These are phyloP conservation scores for Myotis brandtii DNA, from an alignment of 2,113 vertebrate species.

Conservation along the genomic window DNA sequence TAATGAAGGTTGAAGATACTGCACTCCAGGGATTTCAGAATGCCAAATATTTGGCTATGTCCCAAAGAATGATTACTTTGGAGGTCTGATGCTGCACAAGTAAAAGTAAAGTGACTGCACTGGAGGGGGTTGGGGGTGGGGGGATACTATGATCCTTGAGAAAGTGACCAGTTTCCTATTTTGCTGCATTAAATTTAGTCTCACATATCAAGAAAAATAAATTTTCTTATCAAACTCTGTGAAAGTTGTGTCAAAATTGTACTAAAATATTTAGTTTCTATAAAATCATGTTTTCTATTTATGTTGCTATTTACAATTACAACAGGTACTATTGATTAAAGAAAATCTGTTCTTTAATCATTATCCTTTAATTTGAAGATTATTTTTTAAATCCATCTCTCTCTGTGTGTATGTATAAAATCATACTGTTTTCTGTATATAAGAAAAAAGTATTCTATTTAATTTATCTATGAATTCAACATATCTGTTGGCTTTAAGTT, in stretches of 20 bases:
- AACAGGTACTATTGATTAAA: neutral
- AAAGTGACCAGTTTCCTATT: constrained; percentile 15
- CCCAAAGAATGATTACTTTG: constrained; percentile 13
- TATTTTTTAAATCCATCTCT: neutral
- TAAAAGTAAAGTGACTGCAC: constrained; percentile 50
- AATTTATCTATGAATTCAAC: constrained; percentile 10
- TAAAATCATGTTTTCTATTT: neutral
- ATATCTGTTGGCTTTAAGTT: constrained; percentile 3
- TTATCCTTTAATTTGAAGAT: neutral
- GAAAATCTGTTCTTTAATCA: neutral
- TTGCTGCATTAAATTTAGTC: constrained; percentile 21
- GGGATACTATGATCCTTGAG: neutral
- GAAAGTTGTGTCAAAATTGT: constrained; percentile 12
- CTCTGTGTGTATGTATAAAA: neutral
- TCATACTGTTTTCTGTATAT: neutral
- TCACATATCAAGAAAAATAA: neutral
- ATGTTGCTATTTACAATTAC: constrained; percentile 12
- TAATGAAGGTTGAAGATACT: constrained; percentile 13
- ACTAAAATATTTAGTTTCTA: constrained; percentile 17
- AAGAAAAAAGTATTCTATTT: neutral
- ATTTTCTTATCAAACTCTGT: neutral
- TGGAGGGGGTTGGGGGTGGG: neutral
- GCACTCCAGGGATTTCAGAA: constrained; percentile 43
- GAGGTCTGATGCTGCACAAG: neutral
- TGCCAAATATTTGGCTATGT: constrained; percentile 47